phyloP scores from a whole-genome alignment of 2,113 vertebrate species.

The Myrmecobius fasciatus region DNA sequence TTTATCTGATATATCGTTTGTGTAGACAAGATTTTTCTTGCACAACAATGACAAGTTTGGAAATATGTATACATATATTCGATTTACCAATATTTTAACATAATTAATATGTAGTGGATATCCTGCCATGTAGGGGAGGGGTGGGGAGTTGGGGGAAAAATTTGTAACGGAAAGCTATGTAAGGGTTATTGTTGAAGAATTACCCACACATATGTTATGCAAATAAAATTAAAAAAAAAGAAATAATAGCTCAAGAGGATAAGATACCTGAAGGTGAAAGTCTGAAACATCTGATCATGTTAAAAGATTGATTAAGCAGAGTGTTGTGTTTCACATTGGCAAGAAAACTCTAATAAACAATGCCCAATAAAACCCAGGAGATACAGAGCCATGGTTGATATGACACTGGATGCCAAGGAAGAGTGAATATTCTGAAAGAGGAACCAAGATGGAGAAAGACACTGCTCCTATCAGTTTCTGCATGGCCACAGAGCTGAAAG shows the following conservation, averaged over 20 bases:
- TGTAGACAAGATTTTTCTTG: too few species aligned
- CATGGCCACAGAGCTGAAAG: not conserved
- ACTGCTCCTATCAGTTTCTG: not conserved
- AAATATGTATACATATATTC: too few species aligned
- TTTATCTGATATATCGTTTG: too few species aligned
- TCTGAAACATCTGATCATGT: not conserved
- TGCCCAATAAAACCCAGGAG: not conserved
- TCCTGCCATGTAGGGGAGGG: too few species aligned
- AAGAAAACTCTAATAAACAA: not conserved
- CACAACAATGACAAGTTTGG: too few species aligned
- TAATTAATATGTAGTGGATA: too few species aligned
- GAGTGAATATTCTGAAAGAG: not conserved
- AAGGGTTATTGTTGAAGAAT: too few species aligned
- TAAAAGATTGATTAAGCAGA: not conserved
- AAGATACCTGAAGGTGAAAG: not conserved
- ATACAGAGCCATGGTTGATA: not conserved
- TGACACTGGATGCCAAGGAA: not conserved
- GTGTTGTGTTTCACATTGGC: not conserved
- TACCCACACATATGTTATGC: too few species aligned
- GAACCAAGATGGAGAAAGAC: not conserved
- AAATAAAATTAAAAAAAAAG: too few species aligned
- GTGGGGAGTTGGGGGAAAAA: too few species aligned
- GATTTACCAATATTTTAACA: too few species aligned
- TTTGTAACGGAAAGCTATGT: too few species aligned
- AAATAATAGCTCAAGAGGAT: not conserved